Conservation (phyloP, 2,888 invertebrate species). For the Tenodera sinensis region DNA sequence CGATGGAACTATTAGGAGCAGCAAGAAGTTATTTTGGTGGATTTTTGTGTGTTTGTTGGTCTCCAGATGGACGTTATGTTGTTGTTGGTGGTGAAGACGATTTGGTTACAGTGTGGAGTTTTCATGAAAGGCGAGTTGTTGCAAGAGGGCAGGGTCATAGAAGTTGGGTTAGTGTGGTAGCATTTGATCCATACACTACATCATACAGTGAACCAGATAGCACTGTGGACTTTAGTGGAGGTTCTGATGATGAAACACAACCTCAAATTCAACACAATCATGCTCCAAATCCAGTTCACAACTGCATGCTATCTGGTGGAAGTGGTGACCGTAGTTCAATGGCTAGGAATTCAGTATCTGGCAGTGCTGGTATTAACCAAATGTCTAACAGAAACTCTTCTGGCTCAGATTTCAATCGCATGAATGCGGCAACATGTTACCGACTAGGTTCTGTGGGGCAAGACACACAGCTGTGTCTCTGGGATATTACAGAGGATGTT, state of each 20-base stretch:
- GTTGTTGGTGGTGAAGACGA: constrained; percentile 99
- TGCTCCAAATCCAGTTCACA: constrained; percentile 32
- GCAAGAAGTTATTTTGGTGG: constrained; percentile 98
- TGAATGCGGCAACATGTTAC: constrained; percentile 63
- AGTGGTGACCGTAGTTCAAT: constrained; percentile 33
- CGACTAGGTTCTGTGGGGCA: constrained; percentile 93
- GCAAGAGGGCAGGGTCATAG: constrained; percentile 97
- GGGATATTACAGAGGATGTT: constrained; percentile 97
- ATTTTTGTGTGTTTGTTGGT: constrained; percentile 96
- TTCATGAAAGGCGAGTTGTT: constrained; percentile 86
- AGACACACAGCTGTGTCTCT: constrained; percentile 95
- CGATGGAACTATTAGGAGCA: constrained; percentile 91
- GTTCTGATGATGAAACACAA: constrained; percentile 33
- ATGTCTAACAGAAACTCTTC: constrained; percentile 46
- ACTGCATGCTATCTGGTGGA: constrained; percentile 37
- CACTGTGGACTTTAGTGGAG: constrained; percentile 42
- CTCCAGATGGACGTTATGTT: constrained; percentile 91
- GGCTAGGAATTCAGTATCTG: constrained; percentile 30
- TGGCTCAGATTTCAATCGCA: constrained; percentile 44
- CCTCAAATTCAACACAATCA: constrained; percentile 32
- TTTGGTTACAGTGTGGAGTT: constrained; percentile 94
- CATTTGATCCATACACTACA: constrained; percentile 85
- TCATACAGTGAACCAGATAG: constrained; percentile 60
- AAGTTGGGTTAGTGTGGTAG: constrained; percentile 97
- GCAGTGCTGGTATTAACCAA: constrained; percentile 34